A percentile compares a stretch with the other conserved stretches of the same genome.
Evolutionary conservation across 2,113 vertebrate genomes (phyloP).

Genomic region (Amphiprion ocellaris): DNA sequence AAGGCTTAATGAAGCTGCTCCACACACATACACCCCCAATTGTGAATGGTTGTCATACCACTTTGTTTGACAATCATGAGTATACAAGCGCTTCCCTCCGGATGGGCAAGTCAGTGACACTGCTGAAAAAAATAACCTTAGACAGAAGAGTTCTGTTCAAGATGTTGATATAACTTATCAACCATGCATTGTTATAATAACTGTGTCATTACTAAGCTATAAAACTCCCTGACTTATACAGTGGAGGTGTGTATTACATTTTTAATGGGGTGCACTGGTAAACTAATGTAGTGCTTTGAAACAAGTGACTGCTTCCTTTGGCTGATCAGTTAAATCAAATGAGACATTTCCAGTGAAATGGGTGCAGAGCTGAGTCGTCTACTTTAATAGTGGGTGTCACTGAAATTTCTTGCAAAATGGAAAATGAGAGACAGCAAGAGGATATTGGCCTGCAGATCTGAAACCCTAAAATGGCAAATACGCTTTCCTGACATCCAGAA

Average conservation of each 20-base stretch:
- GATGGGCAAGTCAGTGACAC: not conserved
- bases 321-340: constrained; percentile 33
- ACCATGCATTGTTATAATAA: no score
- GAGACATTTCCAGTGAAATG: constrained; percentile 33
- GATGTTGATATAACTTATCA: not conserved
- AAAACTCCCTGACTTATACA: not conserved
- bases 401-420: constrained; percentile 31
- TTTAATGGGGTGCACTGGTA: not conserved
- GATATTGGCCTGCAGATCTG: not conserved
- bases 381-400: constrained; percentile 24
- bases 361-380: constrained; percentile 33
- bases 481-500: constrained; percentile 11
- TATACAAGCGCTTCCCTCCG: not conserved
- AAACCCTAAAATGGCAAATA: not conserved
- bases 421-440: constrained; percentile 13
- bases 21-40: not conserved
- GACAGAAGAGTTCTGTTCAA: no score
- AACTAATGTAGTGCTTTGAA: not conserved
- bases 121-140: not conserved
- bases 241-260: not conserved
- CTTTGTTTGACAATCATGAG: not conserved
- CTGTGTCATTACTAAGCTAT: not conserved
- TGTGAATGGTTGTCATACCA: not conserved
- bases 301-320: constrained; percentile 16
- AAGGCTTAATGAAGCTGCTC: not conserved